Percentiles rank a stretch among this genome's conserved stretches.
Conservation (phyloP, 2,888 invertebrate genomes). For the Melanargia galathea region DNA sequence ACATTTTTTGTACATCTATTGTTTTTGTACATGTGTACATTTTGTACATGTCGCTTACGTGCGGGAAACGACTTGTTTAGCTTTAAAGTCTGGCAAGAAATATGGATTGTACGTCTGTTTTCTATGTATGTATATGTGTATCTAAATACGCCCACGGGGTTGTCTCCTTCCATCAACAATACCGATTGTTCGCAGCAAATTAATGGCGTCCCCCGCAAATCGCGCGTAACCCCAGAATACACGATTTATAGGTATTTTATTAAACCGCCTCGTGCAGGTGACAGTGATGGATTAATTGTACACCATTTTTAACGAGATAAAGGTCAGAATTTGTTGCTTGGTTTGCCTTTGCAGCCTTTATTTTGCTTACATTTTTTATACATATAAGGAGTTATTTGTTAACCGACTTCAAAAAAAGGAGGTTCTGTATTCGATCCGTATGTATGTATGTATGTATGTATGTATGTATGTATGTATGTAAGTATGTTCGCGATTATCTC, state of each 20-base stretch:
- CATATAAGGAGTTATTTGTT: no score
- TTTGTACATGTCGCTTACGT: no score
- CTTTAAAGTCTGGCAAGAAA: no score
- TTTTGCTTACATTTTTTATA: not conserved
- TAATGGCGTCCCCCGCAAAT: slow-evolving; percentile 40
- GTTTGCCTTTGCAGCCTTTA: not conserved
- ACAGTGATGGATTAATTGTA: slow-evolving; percentile 45
- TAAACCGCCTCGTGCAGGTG: slow-evolving; percentile 42
- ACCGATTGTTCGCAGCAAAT: slow-evolving; percentile 46
- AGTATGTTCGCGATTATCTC: no score
- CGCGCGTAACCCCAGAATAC: slow-evolving; percentile 41
- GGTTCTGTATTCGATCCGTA: no score
- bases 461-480: no score
- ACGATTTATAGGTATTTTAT: slow-evolving; percentile 42
- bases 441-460: no score
- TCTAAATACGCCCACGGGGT: slow-evolving; percentile 13
- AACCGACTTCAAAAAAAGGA: no score
- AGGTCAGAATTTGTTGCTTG: slow-evolving; percentile 17
- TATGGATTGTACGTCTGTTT: no score
- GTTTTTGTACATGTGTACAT: no score
- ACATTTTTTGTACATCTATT: no score
- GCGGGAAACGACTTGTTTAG: no score
- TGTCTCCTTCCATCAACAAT: slow-evolving; percentile 39
- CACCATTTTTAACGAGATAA: slow-evolving; percentile 34
- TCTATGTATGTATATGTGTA: not conserved